Conservation (phyloP, 2,113 vertebrate species). For the Pipa parva region DNA sequence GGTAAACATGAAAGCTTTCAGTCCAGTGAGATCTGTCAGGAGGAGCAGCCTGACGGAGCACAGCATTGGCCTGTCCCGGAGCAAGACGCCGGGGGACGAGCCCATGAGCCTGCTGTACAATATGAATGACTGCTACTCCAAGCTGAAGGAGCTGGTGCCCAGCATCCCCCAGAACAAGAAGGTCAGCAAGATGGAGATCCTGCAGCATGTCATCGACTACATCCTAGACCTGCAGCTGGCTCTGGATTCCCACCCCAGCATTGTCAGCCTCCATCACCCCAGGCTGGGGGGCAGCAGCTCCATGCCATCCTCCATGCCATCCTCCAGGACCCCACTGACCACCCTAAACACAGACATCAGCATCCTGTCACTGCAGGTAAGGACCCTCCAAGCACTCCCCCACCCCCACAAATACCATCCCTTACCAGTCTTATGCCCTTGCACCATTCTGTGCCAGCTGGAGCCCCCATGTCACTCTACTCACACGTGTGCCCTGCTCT, state of each 20-base stretch:
- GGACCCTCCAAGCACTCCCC: neutral
- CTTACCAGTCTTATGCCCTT: neutral
- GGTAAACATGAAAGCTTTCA: slow-evolving; percentile 93
- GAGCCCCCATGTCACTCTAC: neutral
- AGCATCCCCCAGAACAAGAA: slow-evolving; percentile 98
- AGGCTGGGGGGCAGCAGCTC: slow-evolving; percentile 62
- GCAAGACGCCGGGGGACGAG: slow-evolving; percentile 94
- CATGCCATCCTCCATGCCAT: slow-evolving; percentile 65
- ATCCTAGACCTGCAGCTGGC: slow-evolving; percentile 98
- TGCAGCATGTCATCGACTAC: slow-evolving; percentile 99
- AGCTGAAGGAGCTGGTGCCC: slow-evolving; percentile 96
- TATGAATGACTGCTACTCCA: slow-evolving; percentile 99
- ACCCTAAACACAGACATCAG: slow-evolving; percentile 97
- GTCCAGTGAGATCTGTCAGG: slow-evolving; percentile 86
- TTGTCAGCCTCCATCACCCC: slow-evolving; percentile 83
- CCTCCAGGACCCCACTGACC: slow-evolving; percentile 85
- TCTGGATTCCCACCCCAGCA: slow-evolving; percentile 87
- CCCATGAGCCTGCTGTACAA: slow-evolving; percentile 95
- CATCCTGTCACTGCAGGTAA: slow-evolving; percentile 95
- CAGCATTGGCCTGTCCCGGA: slow-evolving; percentile 87
- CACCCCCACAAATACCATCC: neutral
- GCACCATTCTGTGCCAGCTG: neutral
- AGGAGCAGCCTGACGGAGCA: slow-evolving; percentile 86
- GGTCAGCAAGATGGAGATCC: slow-evolving; percentile 99
- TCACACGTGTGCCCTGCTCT: slow-evolving; percentile 14